Percentiles rank a stretch among this genome's conserved stretches.
Conservation (phyloP, 2,797 vertebrate genomes). For the Poecilia gillii region DNA sequence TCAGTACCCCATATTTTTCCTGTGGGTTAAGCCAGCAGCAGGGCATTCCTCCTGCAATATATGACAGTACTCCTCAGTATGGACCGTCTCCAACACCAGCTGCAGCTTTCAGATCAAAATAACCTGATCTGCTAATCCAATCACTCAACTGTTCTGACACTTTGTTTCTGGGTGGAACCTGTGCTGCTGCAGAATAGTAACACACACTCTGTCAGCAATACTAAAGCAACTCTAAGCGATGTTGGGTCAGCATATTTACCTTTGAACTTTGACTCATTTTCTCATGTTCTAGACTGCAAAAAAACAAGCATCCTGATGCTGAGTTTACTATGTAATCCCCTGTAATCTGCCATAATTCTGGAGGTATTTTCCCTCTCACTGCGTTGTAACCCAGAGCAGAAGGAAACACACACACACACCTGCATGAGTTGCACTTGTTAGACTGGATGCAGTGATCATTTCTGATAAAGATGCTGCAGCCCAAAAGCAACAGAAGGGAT, state of each 20-base stretch:
- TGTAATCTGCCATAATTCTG: not conserved
- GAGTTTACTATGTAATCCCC: not conserved
- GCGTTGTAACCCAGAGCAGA: constrained; percentile 2
- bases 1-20: too few species aligned
- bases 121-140: constrained; percentile 48
- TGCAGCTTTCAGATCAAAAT: constrained; percentile 40
- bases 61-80: not conserved
- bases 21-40: not conserved
- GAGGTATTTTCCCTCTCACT: not conserved
- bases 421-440: constrained; percentile 3
- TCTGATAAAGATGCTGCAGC: not conserved
- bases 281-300: not conserved
- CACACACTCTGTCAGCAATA: not conserved
- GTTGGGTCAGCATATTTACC: not conserved
- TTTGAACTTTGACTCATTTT: not conserved
- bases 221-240: not conserved
- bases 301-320: not conserved
- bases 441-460: not conserved
- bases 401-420: constrained; percentile 16
- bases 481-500: not conserved
- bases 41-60: not conserved
- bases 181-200: not conserved
- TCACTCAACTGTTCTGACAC: constrained; percentile 7
- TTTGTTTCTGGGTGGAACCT: not conserved
- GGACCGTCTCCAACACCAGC: constrained; percentile 2